Conservation (phyloP, 2,888 invertebrate species). For the Perithous albicinctus region DNA sequence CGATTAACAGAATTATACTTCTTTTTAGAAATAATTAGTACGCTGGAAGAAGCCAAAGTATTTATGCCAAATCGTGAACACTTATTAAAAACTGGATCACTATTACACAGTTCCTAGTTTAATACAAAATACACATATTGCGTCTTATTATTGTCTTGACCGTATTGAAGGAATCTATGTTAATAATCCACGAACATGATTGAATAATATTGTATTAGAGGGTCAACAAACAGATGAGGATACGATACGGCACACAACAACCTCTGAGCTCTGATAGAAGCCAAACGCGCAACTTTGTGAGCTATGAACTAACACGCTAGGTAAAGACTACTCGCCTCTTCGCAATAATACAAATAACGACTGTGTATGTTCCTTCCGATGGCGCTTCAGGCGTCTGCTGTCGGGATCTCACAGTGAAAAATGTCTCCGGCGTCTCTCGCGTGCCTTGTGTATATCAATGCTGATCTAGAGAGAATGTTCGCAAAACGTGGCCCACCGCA, state of each 20-base stretch:
- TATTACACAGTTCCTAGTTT: too few species aligned
- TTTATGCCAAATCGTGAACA: too few species aligned
- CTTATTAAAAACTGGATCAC: too few species aligned
- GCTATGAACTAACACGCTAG: neutral
- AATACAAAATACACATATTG: too few species aligned
- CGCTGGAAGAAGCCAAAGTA: too few species aligned
- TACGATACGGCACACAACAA: neutral
- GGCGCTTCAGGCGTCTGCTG: neutral
- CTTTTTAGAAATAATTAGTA: too few species aligned
- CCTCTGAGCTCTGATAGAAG: neutral
- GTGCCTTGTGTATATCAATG: neutral
- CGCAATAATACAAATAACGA: neutral
- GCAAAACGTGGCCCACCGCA: neutral
- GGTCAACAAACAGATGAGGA: neutral
- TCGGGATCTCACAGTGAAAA: conserved; percentile 6
- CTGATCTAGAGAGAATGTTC: neutral
- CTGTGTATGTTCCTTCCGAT: neutral
- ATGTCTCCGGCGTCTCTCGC: neutral
- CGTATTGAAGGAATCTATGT: too few species aligned
- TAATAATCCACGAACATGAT: too few species aligned
- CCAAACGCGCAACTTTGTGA: neutral
- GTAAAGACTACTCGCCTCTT: neutral
- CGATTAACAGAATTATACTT: too few species aligned
- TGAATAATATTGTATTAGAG: too few species aligned
- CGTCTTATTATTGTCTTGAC: too few species aligned